Evolutionary conservation across 2,113 vertebrate genomes (phyloP).

Genomic region (Geothlypis trichas): DNA sequence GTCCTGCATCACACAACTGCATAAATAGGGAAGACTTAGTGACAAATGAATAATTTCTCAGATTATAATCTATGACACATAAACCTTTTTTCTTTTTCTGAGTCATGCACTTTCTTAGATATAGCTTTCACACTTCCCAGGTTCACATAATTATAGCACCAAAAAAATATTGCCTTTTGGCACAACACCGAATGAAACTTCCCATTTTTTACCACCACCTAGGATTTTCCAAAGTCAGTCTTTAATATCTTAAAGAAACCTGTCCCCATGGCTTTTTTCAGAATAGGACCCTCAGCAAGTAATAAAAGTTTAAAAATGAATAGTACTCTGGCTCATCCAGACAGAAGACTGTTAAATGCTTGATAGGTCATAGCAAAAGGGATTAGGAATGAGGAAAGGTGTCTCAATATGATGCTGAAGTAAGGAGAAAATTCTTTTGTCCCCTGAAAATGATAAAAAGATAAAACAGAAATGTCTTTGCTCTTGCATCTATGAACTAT

Average conservation of each 20-base stretch:
- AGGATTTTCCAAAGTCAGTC: neutral
- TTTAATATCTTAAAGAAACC: neutral
- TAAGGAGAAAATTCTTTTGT: neutral
- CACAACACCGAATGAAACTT: neutral
- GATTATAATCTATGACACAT: neutral
- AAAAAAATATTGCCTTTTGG: neutral
- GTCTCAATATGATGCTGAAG: neutral
- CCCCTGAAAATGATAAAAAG: neutral
- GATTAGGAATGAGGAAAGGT: neutral
- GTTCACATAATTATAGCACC: neutral
- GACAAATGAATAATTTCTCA: neutral
- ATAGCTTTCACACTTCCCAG: neutral
- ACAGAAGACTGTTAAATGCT: neutral
- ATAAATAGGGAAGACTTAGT: neutral
- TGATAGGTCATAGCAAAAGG: neutral
- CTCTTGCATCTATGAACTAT: neutral
- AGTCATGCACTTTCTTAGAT: neutral
- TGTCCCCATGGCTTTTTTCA: neutral
- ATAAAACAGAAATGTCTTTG: neutral
- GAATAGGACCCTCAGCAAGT: neutral
- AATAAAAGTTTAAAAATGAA: neutral
- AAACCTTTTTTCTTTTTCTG: neutral
- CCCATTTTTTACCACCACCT: neutral
- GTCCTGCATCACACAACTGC: neutral
- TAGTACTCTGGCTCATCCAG: neutral